Percentiles rank a stretch among this genome's conserved stretches.
phyloP scores from a whole-genome alignment of 2,888 invertebrate species.

The Netelia virgata region DNA sequence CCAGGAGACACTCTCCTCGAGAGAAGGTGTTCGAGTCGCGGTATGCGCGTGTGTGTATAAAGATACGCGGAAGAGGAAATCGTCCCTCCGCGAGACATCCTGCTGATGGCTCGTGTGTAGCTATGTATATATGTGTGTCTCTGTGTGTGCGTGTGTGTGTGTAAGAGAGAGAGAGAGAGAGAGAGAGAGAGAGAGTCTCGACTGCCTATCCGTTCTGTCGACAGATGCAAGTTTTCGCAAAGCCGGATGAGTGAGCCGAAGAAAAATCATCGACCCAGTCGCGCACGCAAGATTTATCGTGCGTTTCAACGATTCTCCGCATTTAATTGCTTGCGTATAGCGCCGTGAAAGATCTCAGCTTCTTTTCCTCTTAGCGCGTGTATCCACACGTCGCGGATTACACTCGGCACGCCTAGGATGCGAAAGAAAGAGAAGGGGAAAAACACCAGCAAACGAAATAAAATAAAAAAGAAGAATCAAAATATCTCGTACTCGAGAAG shows the following conservation, averaged over 20 bases:
- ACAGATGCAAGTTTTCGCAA: conserved; percentile 56
- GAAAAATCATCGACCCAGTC: conserved; percentile 68
- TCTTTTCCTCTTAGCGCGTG: conserved; percentile 44
- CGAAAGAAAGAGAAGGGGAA: conserved; percentile 48
- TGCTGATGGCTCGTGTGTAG: conserved; percentile 33
- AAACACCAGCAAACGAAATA: neutral
- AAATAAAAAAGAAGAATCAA: conserved; percentile 10
- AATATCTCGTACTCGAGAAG: conserved; percentile 14
- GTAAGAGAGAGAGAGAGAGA: conserved; percentile 22
- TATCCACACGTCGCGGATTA: conserved; percentile 61
- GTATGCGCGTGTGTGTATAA: neutral
- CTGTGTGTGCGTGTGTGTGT: no score
- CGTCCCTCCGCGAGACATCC: conserved; percentile 54
- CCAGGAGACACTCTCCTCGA: conserved; percentile 32
- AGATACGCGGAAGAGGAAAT: conserved; percentile 67
- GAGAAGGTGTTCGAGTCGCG: conserved; percentile 38
- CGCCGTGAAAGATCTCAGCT: conserved; percentile 48
- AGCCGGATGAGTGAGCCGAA: conserved; percentile 47
- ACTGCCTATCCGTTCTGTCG: conserved; percentile 52
- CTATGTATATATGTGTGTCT: no score
- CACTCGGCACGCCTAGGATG: conserved; percentile 58
- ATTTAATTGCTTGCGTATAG: conserved; percentile 70
- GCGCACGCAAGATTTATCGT: conserved; percentile 70
- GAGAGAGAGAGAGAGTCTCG: conserved; percentile 38
- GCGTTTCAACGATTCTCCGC: conserved; percentile 69